A percentile compares a stretch with the other conserved stretches of the same genome.
These are phyloP conservation scores for Ctenosaura bakeri DNA, from an alignment of 2,797 vertebrate genomes.

Conservation along the genomic window DNA sequence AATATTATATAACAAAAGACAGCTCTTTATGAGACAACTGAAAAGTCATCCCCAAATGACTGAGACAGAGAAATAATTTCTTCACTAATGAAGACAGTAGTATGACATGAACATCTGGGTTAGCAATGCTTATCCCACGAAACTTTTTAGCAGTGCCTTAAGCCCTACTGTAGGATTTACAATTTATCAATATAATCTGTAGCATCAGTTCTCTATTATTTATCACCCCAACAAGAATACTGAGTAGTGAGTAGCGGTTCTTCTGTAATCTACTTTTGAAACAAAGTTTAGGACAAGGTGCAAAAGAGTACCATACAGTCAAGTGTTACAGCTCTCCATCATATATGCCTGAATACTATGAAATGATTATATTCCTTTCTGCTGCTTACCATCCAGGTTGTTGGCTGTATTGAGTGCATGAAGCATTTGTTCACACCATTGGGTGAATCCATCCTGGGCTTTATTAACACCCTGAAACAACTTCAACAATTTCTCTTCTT, in stretches of 20 bases:
- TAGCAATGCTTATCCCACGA: neutral
- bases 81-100: neutral
- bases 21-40: neutral
- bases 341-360: neutral
- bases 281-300: neutral
- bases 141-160: slow-evolving; percentile 5
- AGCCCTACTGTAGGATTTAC: neutral
- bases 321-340: neutral
- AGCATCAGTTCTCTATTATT: neutral
- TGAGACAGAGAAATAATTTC: neutral
- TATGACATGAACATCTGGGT: neutral
- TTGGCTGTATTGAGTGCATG: slow-evolving; percentile 98
- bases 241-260: neutral
- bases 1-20: neutral
- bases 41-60: neutral
- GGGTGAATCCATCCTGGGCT: slow-evolving; percentile 96
- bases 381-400: slow-evolving; percentile 95
- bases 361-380: slow-evolving; percentile 16
- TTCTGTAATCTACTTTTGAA: neutral
- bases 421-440: slow-evolving; percentile 99
- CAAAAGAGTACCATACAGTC: slow-evolving; percentile 3
- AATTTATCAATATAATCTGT: neutral
- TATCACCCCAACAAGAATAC: fast-evolving
- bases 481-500: slow-evolving; percentile 98
- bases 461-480: slow-evolving; percentile 97